These are phyloP conservation scores for Siphamia tubifer DNA, from an alignment of 2,113 vertebrate species.

Conservation along the genomic window DNA sequence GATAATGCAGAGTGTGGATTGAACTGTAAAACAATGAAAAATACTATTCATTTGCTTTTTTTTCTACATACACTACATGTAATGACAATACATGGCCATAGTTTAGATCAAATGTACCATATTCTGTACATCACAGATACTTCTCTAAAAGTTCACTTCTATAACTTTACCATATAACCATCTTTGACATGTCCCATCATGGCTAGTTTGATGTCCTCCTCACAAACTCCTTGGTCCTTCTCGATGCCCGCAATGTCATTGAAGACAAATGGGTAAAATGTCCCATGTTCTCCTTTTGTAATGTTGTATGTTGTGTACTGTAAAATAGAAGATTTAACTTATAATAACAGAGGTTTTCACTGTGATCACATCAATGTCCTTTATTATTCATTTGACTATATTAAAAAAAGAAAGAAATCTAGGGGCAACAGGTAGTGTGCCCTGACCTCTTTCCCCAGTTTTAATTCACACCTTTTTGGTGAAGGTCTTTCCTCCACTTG, in stretches of 20 bases:
- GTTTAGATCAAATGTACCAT: no score
- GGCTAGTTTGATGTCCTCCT: neutral
- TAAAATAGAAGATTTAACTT: neutral
- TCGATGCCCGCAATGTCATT: no score
- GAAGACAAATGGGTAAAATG: neutral
- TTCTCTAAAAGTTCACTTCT: no score
- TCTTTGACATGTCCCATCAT: neutral
- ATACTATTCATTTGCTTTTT: neutral
- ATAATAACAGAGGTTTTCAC: no score
- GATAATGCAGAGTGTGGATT: neutral
- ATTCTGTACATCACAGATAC: no score
- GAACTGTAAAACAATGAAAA: conserved; percentile 15
- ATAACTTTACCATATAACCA: no score
- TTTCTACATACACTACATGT: neutral
- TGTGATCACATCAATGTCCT: neutral
- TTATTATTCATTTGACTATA: no score
- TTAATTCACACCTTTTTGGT: conserved; percentile 4
- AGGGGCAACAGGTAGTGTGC: no score
- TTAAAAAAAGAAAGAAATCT: no score
- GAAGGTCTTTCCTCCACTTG: accelerated
- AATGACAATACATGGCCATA: neutral
- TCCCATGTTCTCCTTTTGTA: neutral
- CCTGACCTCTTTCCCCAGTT: no score
- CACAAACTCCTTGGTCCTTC: neutral
- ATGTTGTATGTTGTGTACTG: neutral